Base-by-base conservation (phyloP, 2,113 vertebrate species). In the Trematocara nigrifrons region DNA sequence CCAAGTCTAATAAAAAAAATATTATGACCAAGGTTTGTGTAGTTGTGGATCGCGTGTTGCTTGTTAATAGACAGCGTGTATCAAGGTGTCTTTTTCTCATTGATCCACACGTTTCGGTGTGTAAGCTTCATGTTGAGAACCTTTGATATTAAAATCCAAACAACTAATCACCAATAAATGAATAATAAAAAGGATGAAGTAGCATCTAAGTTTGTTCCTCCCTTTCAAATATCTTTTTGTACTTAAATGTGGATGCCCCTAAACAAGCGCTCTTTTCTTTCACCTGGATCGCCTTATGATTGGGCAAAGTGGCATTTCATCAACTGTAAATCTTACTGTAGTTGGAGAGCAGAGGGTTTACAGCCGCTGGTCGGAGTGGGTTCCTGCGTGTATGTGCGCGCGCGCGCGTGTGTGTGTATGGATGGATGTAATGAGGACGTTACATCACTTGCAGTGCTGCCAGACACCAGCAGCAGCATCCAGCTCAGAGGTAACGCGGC, bases 361-460 rank as follows among this genome's bases (percentile, higher is more conserved):
- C 22, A 31, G 42, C 9, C 15, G 16, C 15, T 76, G 71, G 45
- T 76, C 45, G 45, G 45, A 76, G 69, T n/a, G 45, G 13, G 69
- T 42, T 40, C n/a, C 59, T 18, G 69, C 13, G 22, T 4, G 29
- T 10, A 29, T 29, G 26, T 29, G 26, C 4, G 26, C 26, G 26
- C 22, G 22, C 26, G 26, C 26, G 26, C 1, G 56, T 59, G 16
- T 51, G 51, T 52, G 47, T 64, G 57, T 40, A n/a, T 52, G 52
- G 29, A 9, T 26, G 76, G 56, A 83, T 85, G 90, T 74, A 81
- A 85, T 79, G 89, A 78, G 66, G 64, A 80, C 52, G 89, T 94
- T 91, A 93, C 92, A 92, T 93, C 93, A 94, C 88, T 91, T 86
- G 92, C 93, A 93, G 91, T 92, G 91, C 91, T 92, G 84, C 89